These are phyloP conservation scores for Charaxes varanes DNA, from an alignment of 1,140 invertebrate genomes.

Conservation along the genomic window DNA sequence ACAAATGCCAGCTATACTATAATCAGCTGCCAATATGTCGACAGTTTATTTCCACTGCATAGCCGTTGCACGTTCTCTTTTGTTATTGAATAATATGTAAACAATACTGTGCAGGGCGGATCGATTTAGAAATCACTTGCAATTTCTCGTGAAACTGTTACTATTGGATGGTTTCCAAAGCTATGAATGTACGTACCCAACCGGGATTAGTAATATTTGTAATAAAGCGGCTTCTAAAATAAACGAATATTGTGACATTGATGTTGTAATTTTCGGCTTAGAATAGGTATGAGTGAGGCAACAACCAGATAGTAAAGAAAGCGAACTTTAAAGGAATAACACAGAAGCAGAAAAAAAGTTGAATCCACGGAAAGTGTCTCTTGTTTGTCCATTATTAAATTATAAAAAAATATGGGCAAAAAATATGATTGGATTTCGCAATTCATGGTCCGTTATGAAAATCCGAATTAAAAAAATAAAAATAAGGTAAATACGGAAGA, in stretches of 20 bases:
- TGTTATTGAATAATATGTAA: conserved; percentile 3
- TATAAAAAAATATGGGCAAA: no score
- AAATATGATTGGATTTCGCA: no score
- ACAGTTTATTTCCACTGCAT: not conserved
- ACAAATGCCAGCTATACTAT: not conserved
- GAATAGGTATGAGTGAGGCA: no score
- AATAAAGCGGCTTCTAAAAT: conserved; percentile 8
- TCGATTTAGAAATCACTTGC: conserved; percentile 8
- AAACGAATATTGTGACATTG: conserved; percentile 1
- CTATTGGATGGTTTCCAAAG: conserved; percentile 4
- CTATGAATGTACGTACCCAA: conserved; percentile 2
- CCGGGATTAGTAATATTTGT: conserved; percentile 8
- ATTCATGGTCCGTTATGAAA: no score
- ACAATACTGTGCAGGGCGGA: conserved; percentile 3
- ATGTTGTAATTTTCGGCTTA: not conserved
- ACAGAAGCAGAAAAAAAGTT: no score
- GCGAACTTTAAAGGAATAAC: no score
- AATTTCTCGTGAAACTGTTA: conserved; percentile 9
- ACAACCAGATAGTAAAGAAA: no score
- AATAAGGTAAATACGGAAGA: no score
- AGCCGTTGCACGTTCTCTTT: not conserved
- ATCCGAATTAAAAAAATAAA: no score
- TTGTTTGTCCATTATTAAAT: no score
- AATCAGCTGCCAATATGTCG: not conserved
- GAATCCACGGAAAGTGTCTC: no score